Evolutionary conservation across 2,797 vertebrate genomes (phyloP).

Genomic region (Argyrosomus regius): DNA sequence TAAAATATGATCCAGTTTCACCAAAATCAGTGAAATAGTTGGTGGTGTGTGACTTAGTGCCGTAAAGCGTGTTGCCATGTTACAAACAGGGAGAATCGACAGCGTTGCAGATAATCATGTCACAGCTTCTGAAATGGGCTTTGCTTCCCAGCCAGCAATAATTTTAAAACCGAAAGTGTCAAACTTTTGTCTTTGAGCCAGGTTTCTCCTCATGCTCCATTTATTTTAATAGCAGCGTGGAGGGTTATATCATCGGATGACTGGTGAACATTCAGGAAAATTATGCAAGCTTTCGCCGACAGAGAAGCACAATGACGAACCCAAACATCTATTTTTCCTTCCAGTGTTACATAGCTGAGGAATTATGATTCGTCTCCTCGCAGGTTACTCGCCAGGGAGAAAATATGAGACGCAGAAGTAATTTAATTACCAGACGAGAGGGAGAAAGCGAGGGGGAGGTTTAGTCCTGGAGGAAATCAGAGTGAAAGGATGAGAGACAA

Average conservation of each 20-base stretch:
- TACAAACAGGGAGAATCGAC: background rate
- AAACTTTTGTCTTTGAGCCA: background rate
- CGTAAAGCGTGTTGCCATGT: too few species aligned
- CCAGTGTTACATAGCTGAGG: constrained; percentile 10
- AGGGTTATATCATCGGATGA: constrained; percentile 9
- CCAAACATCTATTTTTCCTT: constrained; percentile 8
- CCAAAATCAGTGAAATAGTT: too few species aligned
- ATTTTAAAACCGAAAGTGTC: background rate
- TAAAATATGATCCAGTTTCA: too few species aligned
- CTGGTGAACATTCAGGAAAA: constrained; percentile 15
- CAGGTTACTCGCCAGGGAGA: constrained; percentile 2
- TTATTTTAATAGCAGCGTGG: constrained; percentile 10
- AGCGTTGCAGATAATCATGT: background rate
- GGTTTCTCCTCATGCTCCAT: constrained; percentile 1
- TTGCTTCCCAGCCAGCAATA: background rate
- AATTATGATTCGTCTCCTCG: constrained; percentile 17
- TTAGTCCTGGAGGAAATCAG: constrained; percentile 21
- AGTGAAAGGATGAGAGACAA: constrained; percentile 2
- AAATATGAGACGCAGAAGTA: constrained; percentile 15
- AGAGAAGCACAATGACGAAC: background rate
- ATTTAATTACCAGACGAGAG: constrained; percentile 36
- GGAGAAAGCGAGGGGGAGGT: background rate
- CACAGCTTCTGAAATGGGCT: background rate
- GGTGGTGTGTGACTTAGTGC: too few species aligned
- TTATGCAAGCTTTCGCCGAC: background rate